Base-by-base conservation (phyloP, 2,888 invertebrate genomes). In the Drosophila koepferae region DNA sequence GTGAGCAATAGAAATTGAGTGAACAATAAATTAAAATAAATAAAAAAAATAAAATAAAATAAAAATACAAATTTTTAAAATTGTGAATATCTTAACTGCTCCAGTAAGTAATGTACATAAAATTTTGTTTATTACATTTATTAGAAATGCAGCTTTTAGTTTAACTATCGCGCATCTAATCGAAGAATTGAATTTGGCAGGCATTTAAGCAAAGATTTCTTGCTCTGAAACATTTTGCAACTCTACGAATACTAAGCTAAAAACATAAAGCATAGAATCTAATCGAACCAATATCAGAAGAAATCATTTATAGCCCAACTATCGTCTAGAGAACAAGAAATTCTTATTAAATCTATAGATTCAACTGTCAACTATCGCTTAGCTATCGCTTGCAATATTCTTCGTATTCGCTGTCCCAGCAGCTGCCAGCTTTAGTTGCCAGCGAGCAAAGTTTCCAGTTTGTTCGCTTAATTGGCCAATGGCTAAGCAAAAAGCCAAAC, bases 401-500 rank as follows among this genome's bases (percentile, higher is more conserved):
- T 2, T 8, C 14, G 3, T 28, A 28, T 28, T 3, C 4, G 14
- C 28, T 28, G 28, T 28, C 1, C 8, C 3, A 28, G 9, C 8
- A 28, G 16, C 16, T 48, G 48, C n/a, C 77, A 36, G 46, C 71
- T 41, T 62, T 54, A 44, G 51, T 43, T 44, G 18, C 20, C 28
- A 12, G 51, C 34, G 28, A 48, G 43, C 18, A 9, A 48, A 65
- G 72, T 80, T 81, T 70, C 86, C 81, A 88, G 88, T 86, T 86
- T 88, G 76, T 40, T 54, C 55, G 55, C 86, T 86, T 90, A 90
- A 90, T 90, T 90, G 90, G 81, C 79, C 59, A 68, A 59, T 78
- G 70, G 71, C 82, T 70, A 73, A 82, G 71, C 81, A 77, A 75
- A 69, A 72, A 77, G 64, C 73, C 68, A 73, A 80, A 82, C 71